Base-by-base conservation (phyloP, 2,888 invertebrate species). In the Stenodema calcarata region DNA sequence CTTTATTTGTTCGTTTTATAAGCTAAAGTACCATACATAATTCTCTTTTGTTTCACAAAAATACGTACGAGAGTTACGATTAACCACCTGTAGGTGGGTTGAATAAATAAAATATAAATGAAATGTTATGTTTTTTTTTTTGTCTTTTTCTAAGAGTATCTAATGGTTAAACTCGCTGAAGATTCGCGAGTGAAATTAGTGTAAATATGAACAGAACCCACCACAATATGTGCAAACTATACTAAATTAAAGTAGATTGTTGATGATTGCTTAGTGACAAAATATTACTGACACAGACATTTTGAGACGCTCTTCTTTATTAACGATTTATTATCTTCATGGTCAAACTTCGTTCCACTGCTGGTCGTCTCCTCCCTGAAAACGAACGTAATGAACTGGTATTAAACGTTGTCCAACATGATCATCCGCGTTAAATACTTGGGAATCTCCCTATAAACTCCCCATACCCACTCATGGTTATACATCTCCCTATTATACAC, bases 271-370 rank as follows among this genome's bases (percentile, higher is more conserved):
- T 35, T 30, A 73, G 16, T 30, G 54, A 54, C 14, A 18, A n/a
- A n/a, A 3, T 73, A 23, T 84, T 75, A 84, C 30, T 84, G 84
- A 44, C 84, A 84, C 28, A 84, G 28, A 75, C 84, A 84, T 44
- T 84, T 84, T 30, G 84, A 84, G n/a, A 84, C 84, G 47, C 84
- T 84, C 73, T 84, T 84, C 47, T 84, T 84, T 44, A 84, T 84
- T 30, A 75, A 73, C 44, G 84, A 84, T 84, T 73, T 84, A 84
- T 41, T 82, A 30, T 42, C 69, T 42, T 69, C 82, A 27, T 41
- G 9, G 35, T 62, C 82, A 47, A 23, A 30, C 27, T 30, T 62
- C 18, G 44, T 78, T 42, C 23, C 78, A 42, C 27, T 1, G 69
- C 7, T 41, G 23, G 41, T 41, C 16, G n/a, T 30, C 69, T 62